Conservation (phyloP, 2,888 invertebrate species). For the Chymomyza amoena region DNA sequence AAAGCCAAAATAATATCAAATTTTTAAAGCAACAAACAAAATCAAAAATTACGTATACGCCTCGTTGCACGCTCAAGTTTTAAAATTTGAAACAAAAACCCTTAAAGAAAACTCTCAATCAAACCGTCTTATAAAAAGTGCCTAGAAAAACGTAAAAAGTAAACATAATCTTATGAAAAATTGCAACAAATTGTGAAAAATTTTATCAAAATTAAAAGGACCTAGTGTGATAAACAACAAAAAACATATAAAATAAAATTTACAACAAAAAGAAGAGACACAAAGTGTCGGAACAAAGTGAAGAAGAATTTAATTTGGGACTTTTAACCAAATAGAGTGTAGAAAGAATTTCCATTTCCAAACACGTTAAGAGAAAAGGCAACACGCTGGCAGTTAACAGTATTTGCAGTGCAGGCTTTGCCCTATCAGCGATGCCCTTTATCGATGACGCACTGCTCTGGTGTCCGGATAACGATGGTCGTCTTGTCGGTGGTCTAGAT, state of each 20-base stretch:
- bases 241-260: constrained; percentile 7
- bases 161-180: constrained; percentile 25
- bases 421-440: constrained; percentile 91
- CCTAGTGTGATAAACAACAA: constrained; percentile 52
- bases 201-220: constrained; percentile 9
- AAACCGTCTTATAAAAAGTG: constrained; percentile 69
- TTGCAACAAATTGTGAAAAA: constrained; percentile 15
- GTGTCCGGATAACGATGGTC: constrained; percentile 97
- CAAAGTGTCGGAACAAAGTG: neutral
- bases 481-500: constrained; percentile 87
- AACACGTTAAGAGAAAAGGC: constrained; percentile 49
- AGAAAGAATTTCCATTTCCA: neutral
- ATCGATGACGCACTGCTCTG: constrained; percentile 96
- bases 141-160: constrained; percentile 47
- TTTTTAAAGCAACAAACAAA: constrained; percentile 5
- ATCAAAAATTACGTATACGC: constrained; percentile 10
- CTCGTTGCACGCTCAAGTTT: constrained; percentile 16
- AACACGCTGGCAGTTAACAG: constrained; percentile 79
- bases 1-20: constrained; percentile 1
- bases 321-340: constrained; percentile 17
- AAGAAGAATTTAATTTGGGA: constrained; percentile 23
- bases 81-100: constrained; percentile 7
- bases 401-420: constrained; percentile 78
- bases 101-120: constrained; percentile 21
- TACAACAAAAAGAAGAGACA: neutral